These are phyloP conservation scores for Leucopsar rothschildi DNA, from an alignment of 2,113 vertebrate species.

Conservation along the genomic window DNA sequence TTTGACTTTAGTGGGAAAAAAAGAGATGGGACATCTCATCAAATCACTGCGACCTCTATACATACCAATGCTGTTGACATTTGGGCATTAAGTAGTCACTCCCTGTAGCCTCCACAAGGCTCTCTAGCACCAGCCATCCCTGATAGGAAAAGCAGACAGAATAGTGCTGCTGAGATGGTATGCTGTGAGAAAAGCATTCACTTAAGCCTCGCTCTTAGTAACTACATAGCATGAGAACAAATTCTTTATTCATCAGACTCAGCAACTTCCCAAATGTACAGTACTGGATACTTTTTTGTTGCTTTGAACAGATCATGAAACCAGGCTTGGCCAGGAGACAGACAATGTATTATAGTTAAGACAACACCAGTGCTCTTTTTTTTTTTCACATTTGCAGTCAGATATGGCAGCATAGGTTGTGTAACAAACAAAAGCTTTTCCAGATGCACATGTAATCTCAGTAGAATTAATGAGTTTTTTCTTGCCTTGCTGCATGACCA, in stretches of 20 bases:
- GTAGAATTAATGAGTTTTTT: background rate
- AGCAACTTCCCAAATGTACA: background rate
- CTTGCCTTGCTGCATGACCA: background rate
- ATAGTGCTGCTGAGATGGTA: background rate
- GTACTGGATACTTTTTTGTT: background rate
- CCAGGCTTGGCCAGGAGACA: background rate
- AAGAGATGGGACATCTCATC: background rate
- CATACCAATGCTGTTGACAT: background rate
- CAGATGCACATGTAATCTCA: background rate
- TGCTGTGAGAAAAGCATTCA: background rate
- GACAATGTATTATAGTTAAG: background rate
- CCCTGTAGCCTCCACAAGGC: background rate
- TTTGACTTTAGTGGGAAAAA: background rate
- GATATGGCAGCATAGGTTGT: background rate
- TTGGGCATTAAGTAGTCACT: background rate
- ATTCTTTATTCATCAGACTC: background rate
- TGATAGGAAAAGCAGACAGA: background rate
- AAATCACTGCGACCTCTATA: background rate
- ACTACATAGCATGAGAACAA: background rate
- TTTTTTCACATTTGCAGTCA: background rate
- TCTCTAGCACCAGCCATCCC: background rate
- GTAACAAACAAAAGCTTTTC: background rate
- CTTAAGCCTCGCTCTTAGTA: background rate
- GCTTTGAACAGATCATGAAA: background rate
- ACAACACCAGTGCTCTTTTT: background rate